Percentiles rank a stretch among this genome's conserved stretches.
Evolutionary conservation across 1,140 invertebrate species (phyloP).

Genomic region (Polypedilum vanderplanki): DNA sequence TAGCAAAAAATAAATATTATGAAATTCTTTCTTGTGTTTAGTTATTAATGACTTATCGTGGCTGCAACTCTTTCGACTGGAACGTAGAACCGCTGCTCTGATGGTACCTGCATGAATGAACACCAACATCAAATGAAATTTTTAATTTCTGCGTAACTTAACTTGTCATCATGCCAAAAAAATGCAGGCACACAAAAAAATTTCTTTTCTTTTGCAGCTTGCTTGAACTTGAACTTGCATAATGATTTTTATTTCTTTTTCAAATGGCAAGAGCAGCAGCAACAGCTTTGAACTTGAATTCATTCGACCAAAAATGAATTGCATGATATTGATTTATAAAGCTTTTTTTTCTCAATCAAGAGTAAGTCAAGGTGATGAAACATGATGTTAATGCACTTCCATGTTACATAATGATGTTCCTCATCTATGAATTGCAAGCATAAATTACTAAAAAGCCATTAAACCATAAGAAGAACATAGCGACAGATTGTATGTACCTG

Average conservation of each 20-base stretch:
- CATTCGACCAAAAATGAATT: neutral
- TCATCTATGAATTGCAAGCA: neutral
- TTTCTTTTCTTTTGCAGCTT: neutral
- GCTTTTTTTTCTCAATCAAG: no score
- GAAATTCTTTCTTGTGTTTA: no score
- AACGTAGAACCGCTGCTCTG: neutral
- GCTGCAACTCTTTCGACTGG: neutral
- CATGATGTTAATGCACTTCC: slow-evolving; percentile 17
- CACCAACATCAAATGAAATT: neutral
- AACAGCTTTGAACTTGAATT: neutral
- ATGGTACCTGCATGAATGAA: neutral
- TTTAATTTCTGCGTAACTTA: neutral
- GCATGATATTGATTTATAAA: neutral
- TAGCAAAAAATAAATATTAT: no score
- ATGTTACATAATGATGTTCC: slow-evolving; percentile 19
- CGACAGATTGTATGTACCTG: slow-evolving; percentile 11
- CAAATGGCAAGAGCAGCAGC: neutral
- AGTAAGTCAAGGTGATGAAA: slow-evolving; percentile 18
- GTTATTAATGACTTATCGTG: neutral
- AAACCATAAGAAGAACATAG: slow-evolving; percentile 6
- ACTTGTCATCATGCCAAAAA: neutral
- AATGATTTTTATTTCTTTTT: neutral
- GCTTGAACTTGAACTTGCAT: slow-evolving; percentile 8
- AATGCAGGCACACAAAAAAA: slow-evolving; percentile 2
- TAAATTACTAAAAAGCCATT: slow-evolving; percentile 12